Conservation (phyloP, 2,113 vertebrate species). For the Rhinogobius similis region DNA sequence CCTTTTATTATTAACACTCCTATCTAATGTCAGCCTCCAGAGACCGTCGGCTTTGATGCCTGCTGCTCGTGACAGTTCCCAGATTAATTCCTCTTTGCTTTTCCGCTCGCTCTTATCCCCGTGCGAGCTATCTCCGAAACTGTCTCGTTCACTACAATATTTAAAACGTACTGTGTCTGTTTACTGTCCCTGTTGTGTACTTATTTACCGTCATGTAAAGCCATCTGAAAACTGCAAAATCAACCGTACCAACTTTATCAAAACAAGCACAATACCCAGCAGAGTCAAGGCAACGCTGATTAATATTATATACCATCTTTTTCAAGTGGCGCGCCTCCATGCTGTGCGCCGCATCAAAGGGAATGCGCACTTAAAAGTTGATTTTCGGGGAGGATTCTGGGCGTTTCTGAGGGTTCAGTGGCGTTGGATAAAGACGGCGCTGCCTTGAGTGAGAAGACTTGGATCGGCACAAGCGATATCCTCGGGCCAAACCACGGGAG, state of each 20-base stretch:
- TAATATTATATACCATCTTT: conserved; percentile 73
- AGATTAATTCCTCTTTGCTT: conserved; percentile 10
- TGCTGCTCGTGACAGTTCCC: not conserved
- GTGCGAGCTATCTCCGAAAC: not conserved
- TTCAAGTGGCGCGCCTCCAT: conserved; percentile 59
- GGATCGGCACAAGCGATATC: conserved; percentile 41
- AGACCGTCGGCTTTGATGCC: not conserved
- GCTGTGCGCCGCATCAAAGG: conserved; percentile 73
- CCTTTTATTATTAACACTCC: not conserved
- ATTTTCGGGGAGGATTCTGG: conserved; percentile 56
- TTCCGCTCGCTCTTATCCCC: conserved; percentile 27
- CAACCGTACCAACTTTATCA: conserved; percentile 8
- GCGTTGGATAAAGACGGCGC: conserved; percentile 59
- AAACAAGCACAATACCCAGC: conserved; percentile 36
- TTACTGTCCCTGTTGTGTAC: conserved; percentile 4
- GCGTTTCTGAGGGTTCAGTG: conserved; percentile 74
- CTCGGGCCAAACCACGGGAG: conserved; percentile 52
- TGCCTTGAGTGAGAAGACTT: conserved; percentile 58
- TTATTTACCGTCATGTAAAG: conserved; percentile 24
- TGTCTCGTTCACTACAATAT: conserved; percentile 15
- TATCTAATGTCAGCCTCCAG: not conserved
- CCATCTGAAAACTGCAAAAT: conserved; percentile 3
- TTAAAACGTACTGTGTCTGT: conserved; percentile 7
- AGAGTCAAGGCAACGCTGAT: conserved; percentile 48
- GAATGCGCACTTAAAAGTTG: conserved; percentile 67